phyloP scores from a whole-genome alignment of 2,113 vertebrate species.

The Tonatia bakeri region DNA sequence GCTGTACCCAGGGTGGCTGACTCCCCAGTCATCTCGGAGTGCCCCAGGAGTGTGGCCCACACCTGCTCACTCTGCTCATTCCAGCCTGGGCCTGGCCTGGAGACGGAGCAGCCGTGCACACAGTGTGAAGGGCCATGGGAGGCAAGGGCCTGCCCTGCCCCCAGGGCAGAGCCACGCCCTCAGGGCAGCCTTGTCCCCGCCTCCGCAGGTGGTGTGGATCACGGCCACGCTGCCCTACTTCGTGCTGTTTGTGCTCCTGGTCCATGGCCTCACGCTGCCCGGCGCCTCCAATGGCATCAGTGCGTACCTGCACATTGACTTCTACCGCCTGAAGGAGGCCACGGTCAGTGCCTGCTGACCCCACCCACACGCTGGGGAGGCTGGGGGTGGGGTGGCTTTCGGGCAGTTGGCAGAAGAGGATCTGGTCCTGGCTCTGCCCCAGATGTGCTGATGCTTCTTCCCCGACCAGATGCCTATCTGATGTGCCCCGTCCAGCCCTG shows the following conservation, averaged over 20 bases:
- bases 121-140: neutral
- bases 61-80: neutral
- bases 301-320: conserved; percentile 94
- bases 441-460: neutral
- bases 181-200: neutral
- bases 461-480: rapidly evolving
- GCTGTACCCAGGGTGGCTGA: rapidly evolving
- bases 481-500: neutral
- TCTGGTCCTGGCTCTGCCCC: neutral
- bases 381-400: neutral
- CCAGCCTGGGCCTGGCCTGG: neutral
- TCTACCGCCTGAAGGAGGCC: conserved; percentile 91
- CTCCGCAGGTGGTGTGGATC: conserved; percentile 98
- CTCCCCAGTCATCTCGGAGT: neutral
- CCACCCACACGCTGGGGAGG: too few relatives aligned
- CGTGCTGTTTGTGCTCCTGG: conserved; percentile 93
- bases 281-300: conserved; percentile 93
- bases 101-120: too few relatives aligned
- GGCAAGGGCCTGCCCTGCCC: neutral
- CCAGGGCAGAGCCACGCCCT: neutral
- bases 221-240: conserved; percentile 98
- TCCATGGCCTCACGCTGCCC: conserved; percentile 93
- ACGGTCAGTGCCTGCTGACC: conserved; percentile 82
- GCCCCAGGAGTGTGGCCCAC: neutral
- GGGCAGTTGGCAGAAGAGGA: rapidly evolving